Evolutionary conservation across 2,888 invertebrate genomes (phyloP), one percentile per base, ranked within the genome.

Genomic region (Endotricha flammealis): DNA sequence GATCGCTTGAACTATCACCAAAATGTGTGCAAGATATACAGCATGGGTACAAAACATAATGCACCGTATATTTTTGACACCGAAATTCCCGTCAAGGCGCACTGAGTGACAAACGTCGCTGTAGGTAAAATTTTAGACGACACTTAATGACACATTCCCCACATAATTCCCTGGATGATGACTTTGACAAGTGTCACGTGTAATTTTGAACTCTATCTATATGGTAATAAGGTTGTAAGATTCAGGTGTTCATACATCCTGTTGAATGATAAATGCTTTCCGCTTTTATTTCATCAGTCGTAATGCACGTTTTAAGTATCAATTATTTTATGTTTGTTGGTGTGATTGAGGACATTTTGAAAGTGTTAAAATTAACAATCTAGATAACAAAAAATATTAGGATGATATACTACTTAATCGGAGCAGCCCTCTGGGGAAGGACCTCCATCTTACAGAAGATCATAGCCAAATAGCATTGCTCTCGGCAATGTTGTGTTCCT

Each of bases 81-180:
- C 50, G 64, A 70, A 62, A n/a, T 53, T 54, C 50, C 41, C 58
- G 76, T 53, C 64, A 81, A 80, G 60, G 64, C 81, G 63, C 58
- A 68, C 58, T 72, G 78, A 81, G 70, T 79, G 85, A 83, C 79
- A 67, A 61, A 60, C 85, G 55, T 59, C 62, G 85, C 78, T 77
- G 85, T 85, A 85, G 85, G 85, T 83, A 76, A 72, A 66, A 27
- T 69, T n/a, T 71, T 65, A 70, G 69, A 71, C 70, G 74, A 69
- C 65, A 61, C 63, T 65, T 82, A 82, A 82, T 82, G 80, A 76
- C 67, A 65, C 67, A 71, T 78, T 75, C 70, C 63, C 62, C 51
- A 59, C 68, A 64, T 71, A 62, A 71, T 68, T 68, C 58, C 51
- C 36, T 29, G 14, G 29, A 35, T 35, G 35, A 28, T 20, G 25